Evolutionary conservation across 2,888 invertebrate genomes (phyloP).

Genomic region (Dusona sp.): DNA sequence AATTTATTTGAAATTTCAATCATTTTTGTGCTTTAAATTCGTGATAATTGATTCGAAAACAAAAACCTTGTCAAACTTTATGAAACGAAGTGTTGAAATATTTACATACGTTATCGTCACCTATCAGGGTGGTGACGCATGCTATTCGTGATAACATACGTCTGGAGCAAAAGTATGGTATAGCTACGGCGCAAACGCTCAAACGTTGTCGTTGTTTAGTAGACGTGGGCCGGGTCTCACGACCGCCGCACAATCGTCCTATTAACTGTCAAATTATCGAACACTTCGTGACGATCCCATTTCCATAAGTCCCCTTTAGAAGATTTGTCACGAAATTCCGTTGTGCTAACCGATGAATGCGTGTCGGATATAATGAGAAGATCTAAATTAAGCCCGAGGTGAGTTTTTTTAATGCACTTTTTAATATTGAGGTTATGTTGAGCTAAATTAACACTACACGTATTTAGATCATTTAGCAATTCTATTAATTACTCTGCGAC

Average conservation of each 20-base stretch:
- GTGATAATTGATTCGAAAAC: background rate
- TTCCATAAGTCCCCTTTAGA: background rate
- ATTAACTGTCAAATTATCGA: conserved; percentile 50
- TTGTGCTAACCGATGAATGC: background rate
- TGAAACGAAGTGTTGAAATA: background rate
- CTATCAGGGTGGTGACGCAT: background rate
- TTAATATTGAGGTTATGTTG: conserved; percentile 53
- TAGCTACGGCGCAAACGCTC: conserved; percentile 3
- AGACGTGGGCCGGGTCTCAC: conserved; percentile 62
- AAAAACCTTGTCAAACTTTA: background rate
- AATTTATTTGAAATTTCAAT: background rate
- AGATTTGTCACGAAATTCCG: background rate
- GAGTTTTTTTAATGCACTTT: conserved; percentile 14
- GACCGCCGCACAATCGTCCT: background rate
- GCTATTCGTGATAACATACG: background rate
- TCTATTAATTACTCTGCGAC: background rate
- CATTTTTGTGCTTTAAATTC: background rate
- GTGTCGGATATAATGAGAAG: conserved; percentile 59
- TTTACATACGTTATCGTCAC: background rate
- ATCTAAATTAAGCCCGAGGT: conserved; percentile 54
- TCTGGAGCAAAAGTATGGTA: background rate
- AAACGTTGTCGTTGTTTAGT: conserved; percentile 49
- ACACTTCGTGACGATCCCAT: background rate
- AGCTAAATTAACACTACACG: conserved; percentile 8
- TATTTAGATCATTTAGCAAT: background rate